Conservation (phyloP, 2,888 invertebrate species). For the Drosophila fungiperda region DNA sequence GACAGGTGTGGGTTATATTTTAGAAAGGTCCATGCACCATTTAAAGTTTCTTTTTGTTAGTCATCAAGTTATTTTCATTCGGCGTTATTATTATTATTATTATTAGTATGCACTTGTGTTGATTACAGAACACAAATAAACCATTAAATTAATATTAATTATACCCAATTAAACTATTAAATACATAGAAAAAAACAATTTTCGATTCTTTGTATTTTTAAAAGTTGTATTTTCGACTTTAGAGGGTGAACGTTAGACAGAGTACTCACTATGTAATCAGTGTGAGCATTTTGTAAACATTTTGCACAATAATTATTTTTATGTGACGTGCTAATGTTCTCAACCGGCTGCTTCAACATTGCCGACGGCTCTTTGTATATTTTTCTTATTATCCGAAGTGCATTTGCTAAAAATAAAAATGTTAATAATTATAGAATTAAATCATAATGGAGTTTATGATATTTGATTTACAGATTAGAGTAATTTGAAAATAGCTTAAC, state of each 20-base stretch:
- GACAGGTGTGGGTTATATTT: neutral
- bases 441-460: slow-evolving; percentile 62
- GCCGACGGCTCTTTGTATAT: slow-evolving; percentile 90
- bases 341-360: slow-evolving; percentile 88
- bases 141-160: no score
- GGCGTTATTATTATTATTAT: neutral
- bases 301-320: no score
- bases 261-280: no score
- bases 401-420: slow-evolving; percentile 91
- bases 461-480: neutral
- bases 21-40: neutral
- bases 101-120: no score
- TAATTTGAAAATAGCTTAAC: neutral
- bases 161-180: no score
- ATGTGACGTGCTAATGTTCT: slow-evolving; percentile 75
- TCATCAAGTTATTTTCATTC: neutral
- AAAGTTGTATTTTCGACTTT: no score
- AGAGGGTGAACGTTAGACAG: no score
- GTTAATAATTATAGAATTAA: neutral
- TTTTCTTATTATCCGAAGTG: slow-evolving; percentile 91
- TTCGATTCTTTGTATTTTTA: no score
- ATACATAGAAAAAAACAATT: no score
- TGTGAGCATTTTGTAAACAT: no score
- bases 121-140: no score
- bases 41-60: neutral